Evolutionary conservation across 2,888 invertebrate species (phyloP).

Genomic region (Furcula furcula): DNA sequence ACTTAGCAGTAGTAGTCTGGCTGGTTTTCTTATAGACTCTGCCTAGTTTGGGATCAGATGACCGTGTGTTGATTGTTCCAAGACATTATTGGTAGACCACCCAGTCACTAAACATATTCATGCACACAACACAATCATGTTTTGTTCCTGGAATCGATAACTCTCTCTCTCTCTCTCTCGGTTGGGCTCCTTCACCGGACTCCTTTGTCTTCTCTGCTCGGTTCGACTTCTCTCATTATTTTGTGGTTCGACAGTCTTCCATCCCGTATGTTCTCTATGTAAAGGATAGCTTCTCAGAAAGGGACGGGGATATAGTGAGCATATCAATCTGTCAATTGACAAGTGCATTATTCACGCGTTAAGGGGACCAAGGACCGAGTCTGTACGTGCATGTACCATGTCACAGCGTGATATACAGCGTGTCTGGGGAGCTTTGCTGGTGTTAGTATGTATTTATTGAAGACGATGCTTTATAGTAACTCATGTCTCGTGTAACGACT

Average conservation of each 20-base stretch:
- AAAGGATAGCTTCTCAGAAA: conserved; percentile 3
- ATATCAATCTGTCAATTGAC: conserved; percentile 39
- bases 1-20: too few relatives aligned
- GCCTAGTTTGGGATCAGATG: too few relatives aligned
- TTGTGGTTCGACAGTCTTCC: background rate
- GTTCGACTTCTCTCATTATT: background rate
- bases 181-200: too few relatives aligned
- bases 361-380: conserved; percentile 14
- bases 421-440: background rate
- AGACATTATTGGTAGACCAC: too few relatives aligned
- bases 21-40: too few relatives aligned
- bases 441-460: too few relatives aligned
- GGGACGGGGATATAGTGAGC: conserved; percentile 16
- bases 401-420: conserved; percentile 1
- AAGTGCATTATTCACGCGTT: conserved; percentile 35
- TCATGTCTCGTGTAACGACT: too few relatives aligned
- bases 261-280: conserved; percentile 5
- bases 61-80: too few relatives aligned
- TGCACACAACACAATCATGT: too few relatives aligned
- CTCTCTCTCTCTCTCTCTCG: too few relatives aligned
- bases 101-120: too few relatives aligned
- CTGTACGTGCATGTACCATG: conserved; percentile 2
- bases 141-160: too few relatives aligned
- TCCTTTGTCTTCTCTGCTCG: background rate
- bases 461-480: background rate